Percentiles rank a stretch among this genome's conserved stretches.
Evolutionary conservation across 2,888 invertebrate genomes (phyloP).

Genomic region (Carabus problematicus): DNA sequence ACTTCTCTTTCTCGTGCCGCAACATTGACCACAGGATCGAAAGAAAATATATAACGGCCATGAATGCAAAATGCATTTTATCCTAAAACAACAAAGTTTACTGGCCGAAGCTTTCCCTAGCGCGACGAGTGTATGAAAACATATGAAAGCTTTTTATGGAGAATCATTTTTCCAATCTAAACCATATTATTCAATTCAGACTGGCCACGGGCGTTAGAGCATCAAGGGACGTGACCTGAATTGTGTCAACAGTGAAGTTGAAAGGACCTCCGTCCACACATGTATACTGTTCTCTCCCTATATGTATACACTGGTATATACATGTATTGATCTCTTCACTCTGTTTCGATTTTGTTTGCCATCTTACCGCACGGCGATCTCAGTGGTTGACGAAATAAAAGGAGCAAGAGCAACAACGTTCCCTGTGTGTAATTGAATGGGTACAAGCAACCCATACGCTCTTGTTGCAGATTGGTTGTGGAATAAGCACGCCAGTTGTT

Average conservation of each 20-base stretch:
- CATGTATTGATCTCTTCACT: slow-evolving; percentile 25
- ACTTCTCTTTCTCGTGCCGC: too few species aligned
- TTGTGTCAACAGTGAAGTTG: slow-evolving; percentile 32
- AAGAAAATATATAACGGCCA: too few species aligned
- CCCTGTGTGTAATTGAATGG: background rate
- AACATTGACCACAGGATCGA: too few species aligned
- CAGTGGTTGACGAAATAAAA: too few species aligned
- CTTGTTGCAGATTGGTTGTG: background rate
- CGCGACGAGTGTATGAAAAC: too few species aligned
- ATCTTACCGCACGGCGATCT: too few species aligned
- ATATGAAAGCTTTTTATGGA: background rate
- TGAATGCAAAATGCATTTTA: too few species aligned
- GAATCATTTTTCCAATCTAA: slow-evolving; percentile 35
- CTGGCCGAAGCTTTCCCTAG: too few species aligned
- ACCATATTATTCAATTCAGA: slow-evolving; percentile 34
- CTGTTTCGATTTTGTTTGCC: slow-evolving; percentile 29
- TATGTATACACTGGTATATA: too few species aligned
- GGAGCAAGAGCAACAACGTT: background rate
- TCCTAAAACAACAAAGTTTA: too few species aligned
- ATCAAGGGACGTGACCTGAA: slow-evolving; percentile 40
- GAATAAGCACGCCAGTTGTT: background rate
- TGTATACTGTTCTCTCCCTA: slow-evolving; percentile 14
- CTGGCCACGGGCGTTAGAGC: slow-evolving; percentile 13
- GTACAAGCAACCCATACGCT: too few species aligned
- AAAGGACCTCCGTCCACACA: slow-evolving; percentile 28